Base-by-base conservation (phyloP, 2,113 vertebrate species). In the Odocoileus hemionus region DNA sequence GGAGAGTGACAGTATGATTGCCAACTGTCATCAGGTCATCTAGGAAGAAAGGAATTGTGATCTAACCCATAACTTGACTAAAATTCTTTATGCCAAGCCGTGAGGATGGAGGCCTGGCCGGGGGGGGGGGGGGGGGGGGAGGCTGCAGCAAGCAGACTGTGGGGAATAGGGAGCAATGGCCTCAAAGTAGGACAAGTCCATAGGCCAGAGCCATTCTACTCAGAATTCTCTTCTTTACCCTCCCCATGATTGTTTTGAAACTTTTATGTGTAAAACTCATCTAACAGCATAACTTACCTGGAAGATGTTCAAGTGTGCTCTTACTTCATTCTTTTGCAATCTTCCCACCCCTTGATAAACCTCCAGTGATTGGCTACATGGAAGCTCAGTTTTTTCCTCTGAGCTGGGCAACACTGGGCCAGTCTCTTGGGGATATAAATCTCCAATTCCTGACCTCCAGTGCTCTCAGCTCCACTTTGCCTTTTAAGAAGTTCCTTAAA, bases 251-350 rank as follows among this genome's bases (percentile, higher is more conserved):
- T 92, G 87, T 93, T 94, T 88, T 93, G 85, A 92, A 85, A 67
- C n/a, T 88, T 92, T 96, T 95, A 94, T 95, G 84, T 92, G 39
- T 85, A 97, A 92, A 95, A 86, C 74, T 93, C 79, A 91, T 96
- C 33, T 83, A 97, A 97, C 28, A 89, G 67, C 74, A 84, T 47
- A 80, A 50, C 61, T 95, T 74, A 39, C 55, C 39, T 97, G 97
- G 96, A 96, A 91, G 74, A 92, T 67, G 17, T 95, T 61, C 95
- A 96, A 96, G 86, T 89, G 52, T 91, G 16, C 61, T 97, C 86
- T 97, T 93, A 91, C 55, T 96, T 95, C 94, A 96, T 97, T 97
- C 55, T 97, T 97, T 64, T 85, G 86, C 74, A 96, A 96, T 25
- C 28, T 93, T 87, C 94, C 95, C 98, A 96, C 94, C 96, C 94